Evolutionary conservation across 2,113 vertebrate species (phyloP), one percentile per base, ranked within the genome.

Genomic region (Pluvianellus socialis): DNA sequence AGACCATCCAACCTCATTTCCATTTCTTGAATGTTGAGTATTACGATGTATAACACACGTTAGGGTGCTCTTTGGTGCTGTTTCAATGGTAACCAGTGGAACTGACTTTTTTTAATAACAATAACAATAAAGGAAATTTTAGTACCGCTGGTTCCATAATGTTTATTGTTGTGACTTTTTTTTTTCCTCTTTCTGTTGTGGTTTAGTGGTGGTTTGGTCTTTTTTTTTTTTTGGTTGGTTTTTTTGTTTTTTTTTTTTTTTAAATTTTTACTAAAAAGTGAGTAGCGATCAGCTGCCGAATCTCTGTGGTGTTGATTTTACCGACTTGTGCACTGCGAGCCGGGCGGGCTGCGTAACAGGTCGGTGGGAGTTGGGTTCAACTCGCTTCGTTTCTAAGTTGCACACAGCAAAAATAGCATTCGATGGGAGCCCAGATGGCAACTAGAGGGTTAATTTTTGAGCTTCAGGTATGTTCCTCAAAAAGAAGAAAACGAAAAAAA

Each of bases 21-120:
- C 97, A 97, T 98, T 93, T 98, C 97, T 98, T 96, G 98, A 98
- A 98, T 98, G 98, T 98, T 68, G 2, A 98, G 96, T 98, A 97
- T 98, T 97, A 96, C 61, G 2, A 95, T 93, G 85, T 98, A 92
- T 97, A 97, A 97, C 97, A 97, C 75, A 95, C 72, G 7, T 98
- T 98, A 98, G 98, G 98, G 98, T 98, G 98, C 98, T 98, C 97
- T 97, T 97, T 96, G 98, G 98, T 98, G 98, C 98, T 98, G 98
- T 98, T 98, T 96, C 90, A 91, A 89, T 95, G 90, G 97, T 96
- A 96, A 97, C 98, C 97, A 97, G 98, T 96, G 91, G 97, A 97
- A 82, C 94, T 79, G 94, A 93, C 91, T 95, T 80, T 93, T 89
- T 94, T 92, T 24, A 88, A 72, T 70, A 62, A 88, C 86, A 94